Conservation (phyloP, 2,888 invertebrate species). For the Drosophila lacicola region DNA sequence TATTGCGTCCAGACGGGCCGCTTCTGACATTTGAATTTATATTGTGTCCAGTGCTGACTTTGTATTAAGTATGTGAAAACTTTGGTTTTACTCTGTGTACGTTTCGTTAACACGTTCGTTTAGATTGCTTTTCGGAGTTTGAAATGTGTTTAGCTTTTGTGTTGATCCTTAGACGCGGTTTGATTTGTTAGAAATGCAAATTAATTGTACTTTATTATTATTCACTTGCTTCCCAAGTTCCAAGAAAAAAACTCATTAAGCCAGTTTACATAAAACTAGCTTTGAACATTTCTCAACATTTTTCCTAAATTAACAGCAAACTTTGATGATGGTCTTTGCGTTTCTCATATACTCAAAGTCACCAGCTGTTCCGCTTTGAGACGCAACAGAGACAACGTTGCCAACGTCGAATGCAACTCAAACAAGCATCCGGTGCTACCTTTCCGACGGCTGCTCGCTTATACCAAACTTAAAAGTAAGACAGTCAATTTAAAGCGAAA, state of each 20-base stretch:
- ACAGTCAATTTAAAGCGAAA: conserved; percentile 63
- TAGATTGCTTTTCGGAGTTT: conserved; percentile 24
- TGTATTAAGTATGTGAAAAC: conserved; percentile 38
- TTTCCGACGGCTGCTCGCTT: conserved; percentile 18
- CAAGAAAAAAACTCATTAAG: conserved; percentile 67
- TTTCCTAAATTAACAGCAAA: conserved; percentile 76
- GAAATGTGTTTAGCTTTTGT: conserved; percentile 2
- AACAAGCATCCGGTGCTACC: conserved; percentile 51
- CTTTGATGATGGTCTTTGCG: conserved; percentile 55
- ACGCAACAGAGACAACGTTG: conserved; percentile 1
- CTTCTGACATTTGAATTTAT: conserved; percentile 54
- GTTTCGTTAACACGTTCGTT: conserved; percentile 4
- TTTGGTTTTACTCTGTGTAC: background rate
- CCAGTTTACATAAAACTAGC: conserved; percentile 74
- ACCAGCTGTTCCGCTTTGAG: conserved; percentile 10
- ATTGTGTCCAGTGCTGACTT: conserved; percentile 76
- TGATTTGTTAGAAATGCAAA: conserved; percentile 41
- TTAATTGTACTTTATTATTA: conserved; percentile 52
- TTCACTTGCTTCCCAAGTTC: conserved; percentile 36
- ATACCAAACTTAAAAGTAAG: conserved; percentile 62
- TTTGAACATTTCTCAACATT: conserved; percentile 60
- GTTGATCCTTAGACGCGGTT: conserved; percentile 23
- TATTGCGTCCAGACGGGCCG: conserved; percentile 43
- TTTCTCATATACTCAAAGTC: conserved; percentile 50
- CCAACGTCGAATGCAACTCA: conserved; percentile 54